Evolutionary conservation across 1,140 invertebrate species (phyloP).

Genomic region (Coenobita brevimanus): DNA sequence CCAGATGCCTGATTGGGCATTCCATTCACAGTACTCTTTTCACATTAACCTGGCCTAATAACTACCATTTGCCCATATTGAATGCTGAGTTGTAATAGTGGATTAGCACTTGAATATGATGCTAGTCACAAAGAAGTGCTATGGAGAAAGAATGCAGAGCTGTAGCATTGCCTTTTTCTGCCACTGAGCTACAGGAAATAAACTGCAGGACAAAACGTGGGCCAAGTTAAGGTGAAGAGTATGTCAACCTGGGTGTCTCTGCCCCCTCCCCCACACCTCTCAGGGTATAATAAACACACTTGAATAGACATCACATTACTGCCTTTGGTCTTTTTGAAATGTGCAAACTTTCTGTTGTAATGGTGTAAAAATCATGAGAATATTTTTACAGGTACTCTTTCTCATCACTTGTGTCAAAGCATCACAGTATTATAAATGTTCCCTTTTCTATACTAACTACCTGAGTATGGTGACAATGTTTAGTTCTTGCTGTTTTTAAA

Average conservation of each 20-base stretch:
- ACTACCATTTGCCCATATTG: too few species aligned
- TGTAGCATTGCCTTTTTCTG: too few species aligned
- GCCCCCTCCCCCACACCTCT: slow-evolving; percentile 46
- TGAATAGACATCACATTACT: slow-evolving; percentile 48
- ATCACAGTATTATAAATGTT: slow-evolving; percentile 7
- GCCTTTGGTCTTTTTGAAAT: slow-evolving; percentile 48
- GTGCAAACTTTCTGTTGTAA: slow-evolving; percentile 34
- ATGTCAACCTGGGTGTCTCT: slow-evolving; percentile 38
- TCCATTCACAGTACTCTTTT: too few species aligned
- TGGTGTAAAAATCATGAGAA: background rate
- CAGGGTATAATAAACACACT: slow-evolving; percentile 63
- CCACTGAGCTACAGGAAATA: background rate
- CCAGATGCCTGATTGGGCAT: too few species aligned
- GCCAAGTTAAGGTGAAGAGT: background rate
- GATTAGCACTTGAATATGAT: too few species aligned
- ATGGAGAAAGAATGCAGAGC: too few species aligned
- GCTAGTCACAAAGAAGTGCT: too few species aligned
- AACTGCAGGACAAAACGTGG: background rate
- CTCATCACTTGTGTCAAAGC: background rate
- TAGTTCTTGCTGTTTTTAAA: too few species aligned
- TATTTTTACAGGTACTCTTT: background rate
- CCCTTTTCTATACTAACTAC: background rate
- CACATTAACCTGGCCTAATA: too few species aligned
- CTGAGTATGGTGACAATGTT: too few species aligned
- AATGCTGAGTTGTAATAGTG: too few species aligned